These are phyloP conservation scores for Pristionchus fissidentatus DNA, from an alignment of 2,888 invertebrate species.

Conservation along the genomic window DNA sequence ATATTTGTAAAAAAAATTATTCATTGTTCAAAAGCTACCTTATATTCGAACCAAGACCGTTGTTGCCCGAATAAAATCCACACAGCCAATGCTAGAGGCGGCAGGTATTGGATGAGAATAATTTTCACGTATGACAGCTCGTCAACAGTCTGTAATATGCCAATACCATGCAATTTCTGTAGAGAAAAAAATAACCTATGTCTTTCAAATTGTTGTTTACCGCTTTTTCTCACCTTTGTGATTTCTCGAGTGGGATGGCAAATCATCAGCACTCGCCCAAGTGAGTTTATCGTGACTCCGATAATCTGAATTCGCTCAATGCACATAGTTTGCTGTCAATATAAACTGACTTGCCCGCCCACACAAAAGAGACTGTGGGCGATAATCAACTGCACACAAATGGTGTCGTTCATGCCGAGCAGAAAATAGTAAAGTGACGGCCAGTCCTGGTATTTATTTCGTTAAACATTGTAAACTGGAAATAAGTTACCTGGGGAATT, in stretches of 20 bases:
- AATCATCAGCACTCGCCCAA: background rate
- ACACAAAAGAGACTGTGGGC: background rate
- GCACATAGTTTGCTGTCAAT: background rate
- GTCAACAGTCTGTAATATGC: too few relatives aligned
- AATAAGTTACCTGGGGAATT: background rate
- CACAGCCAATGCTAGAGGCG: too few relatives aligned
- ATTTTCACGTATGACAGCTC: too few relatives aligned
- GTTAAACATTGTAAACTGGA: background rate
- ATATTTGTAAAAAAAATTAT: too few relatives aligned
- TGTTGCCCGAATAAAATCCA: too few relatives aligned
- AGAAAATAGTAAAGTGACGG: background rate
- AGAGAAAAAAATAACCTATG: too few relatives aligned
- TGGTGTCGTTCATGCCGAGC: background rate
- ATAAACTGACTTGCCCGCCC: background rate
- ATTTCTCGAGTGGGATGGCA: background rate
- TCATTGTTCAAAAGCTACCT: too few relatives aligned
- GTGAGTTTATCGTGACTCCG: background rate
- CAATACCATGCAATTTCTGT: too few relatives aligned
- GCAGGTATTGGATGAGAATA: too few relatives aligned
- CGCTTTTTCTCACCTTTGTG: too few relatives aligned
- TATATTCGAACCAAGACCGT: too few relatives aligned
- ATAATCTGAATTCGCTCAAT: background rate
- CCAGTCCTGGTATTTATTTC: background rate
- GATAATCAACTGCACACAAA: background rate
- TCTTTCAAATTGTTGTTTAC: too few relatives aligned